Base-by-base conservation (phyloP, 2,888 invertebrate genomes). In the Calameuta idolon region DNA sequence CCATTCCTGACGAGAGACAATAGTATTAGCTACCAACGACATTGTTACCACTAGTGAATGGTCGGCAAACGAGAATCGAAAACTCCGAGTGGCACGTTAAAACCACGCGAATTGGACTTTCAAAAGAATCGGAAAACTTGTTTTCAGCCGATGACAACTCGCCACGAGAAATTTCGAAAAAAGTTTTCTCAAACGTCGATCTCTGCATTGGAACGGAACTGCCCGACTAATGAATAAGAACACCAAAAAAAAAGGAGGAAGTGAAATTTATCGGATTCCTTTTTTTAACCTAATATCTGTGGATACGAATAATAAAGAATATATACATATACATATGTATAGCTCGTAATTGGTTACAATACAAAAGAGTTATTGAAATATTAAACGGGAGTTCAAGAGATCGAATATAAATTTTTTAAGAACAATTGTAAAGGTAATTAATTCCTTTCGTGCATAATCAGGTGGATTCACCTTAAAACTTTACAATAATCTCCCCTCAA, bases 11-110 rank as follows among this genome's bases (percentile, higher is more conserved):
- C 30, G 37, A 30, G 37, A 75, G 75, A 75, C 71, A 75, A 77
- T 75, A 69, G 68, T 37, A n/a, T 69, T 69, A 74, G 69, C 75
- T 30, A 77, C 35, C 33, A 74, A 30, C 77, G 75, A 75, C 77
- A 77, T 75, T 75, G 75, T 75, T 40, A 69, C 75, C 34, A 55
- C 23, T 71, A 40, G 37, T 75, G 77, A 77, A 69, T 77, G 75
- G 73, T 11, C 40, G 37, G 69, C 12, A 55, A 75, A 77, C 73
- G 73, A 71, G 75, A 37, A 40, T 34, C 9, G 75, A 75, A 71
- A 77, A 75, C 71, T 71, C 34, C 71, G 30, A 71, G 30, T 71
- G 71, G 33, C 55, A 55, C 9, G 55, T 55, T 55, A 23, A 55
- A 55, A 23, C 55, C 23, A 55, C 55, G 23, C 23, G 55, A 9